Conservation (phyloP, 2,113 vertebrate genomes). For the Sinocyclocheilus grahami region DNA sequence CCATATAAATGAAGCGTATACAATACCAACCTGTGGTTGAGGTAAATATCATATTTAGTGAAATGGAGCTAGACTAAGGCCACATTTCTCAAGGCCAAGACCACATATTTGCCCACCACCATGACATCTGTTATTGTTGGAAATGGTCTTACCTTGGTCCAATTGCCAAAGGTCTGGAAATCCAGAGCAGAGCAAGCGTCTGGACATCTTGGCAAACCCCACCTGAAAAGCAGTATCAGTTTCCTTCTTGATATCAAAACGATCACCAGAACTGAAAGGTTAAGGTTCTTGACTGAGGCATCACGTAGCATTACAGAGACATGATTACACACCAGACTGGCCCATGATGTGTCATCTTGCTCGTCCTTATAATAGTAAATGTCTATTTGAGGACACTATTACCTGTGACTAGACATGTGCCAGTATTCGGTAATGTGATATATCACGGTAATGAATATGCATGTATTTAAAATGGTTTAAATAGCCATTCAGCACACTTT, state of each 20-base stretch:
- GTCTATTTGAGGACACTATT: not conserved
- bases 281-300: not conserved
- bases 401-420: no score
- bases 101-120: not conserved
- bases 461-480: no score
- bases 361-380: not conserved
- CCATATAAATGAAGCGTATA: not conserved
- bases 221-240: slow-evolving; percentile 16
- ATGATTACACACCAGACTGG: not conserved
- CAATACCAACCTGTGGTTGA: not conserved
- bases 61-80: not conserved
- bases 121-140: slow-evolving; percentile 1
- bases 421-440: no score
- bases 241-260: not conserved
- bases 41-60: not conserved
- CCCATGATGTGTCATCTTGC: not conserved
- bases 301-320: slow-evolving; percentile 19
- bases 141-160: not conserved
- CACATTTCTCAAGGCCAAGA: not conserved
- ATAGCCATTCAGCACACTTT: no score
- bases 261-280: not conserved
- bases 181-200: slow-evolving; percentile 3
- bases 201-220: slow-evolving; percentile 39
- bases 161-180: not conserved
- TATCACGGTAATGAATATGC: no score